phyloP scores from a whole-genome alignment of 2,113 vertebrate genomes.

The Mus pahari region DNA sequence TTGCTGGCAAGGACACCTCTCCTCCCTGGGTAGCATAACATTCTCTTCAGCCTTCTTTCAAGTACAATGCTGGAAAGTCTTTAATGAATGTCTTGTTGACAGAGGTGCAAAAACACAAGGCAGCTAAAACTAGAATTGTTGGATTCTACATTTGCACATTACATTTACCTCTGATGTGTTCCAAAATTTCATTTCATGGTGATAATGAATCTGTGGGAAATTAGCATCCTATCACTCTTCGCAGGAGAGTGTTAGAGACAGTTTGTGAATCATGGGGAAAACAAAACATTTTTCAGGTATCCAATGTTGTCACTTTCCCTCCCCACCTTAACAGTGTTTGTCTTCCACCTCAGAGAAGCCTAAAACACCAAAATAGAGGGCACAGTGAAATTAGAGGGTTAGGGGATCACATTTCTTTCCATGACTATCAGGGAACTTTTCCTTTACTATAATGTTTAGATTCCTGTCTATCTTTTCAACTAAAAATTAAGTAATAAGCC shows the following conservation, averaged over 20 bases:
- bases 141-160: conserved; percentile 82
- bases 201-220: conserved; percentile 84
- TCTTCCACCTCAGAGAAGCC: conserved; percentile 40
- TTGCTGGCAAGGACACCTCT: conserved; percentile 54
- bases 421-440: background rate
- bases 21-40: conserved; percentile 55
- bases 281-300: conserved; percentile 46
- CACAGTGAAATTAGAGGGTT: background rate
- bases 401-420: conserved; percentile 19
- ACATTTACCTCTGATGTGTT: conserved; percentile 76
- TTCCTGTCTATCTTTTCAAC: background rate
- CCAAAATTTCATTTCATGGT: conserved; percentile 83
- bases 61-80: conserved; percentile 60
- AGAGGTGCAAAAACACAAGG: conserved; percentile 75
- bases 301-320: background rate
- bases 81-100: conserved; percentile 80
- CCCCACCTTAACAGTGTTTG: background rate
- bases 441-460: conserved; percentile 26
- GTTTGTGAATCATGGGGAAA: conserved; percentile 42
- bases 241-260: conserved; percentile 62
- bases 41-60: conserved; percentile 70
- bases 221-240: conserved; percentile 73
- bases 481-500: conserved; percentile 22
- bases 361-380: background rate
- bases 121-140: conserved; percentile 73